Base-by-base conservation (phyloP, 2,888 invertebrate genomes). In the Scaptodrosophila latifasciaeformis region DNA sequence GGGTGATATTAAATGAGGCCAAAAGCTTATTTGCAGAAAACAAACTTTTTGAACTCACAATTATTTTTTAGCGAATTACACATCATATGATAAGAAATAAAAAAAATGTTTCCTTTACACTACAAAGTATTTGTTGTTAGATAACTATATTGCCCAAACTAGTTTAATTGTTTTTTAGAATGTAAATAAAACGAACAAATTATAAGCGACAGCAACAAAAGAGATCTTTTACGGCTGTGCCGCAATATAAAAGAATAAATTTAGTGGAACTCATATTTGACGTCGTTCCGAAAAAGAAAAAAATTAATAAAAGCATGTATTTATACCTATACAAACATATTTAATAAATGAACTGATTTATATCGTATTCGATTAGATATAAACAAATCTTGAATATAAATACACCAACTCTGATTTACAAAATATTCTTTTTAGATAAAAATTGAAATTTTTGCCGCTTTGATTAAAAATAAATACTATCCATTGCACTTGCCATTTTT, bases 401-500 rank as follows among this genome's bases (percentile, higher is more conserved):
- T n/a, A n/a, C n/a, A n/a, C n/a, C n/a, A n/a, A n/a, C n/a, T n/a
- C n/a, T n/a, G n/a, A n/a, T n/a, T n/a, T n/a, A n/a, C n/a, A n/a
- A n/a, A n/a, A n/a, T n/a, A n/a, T n/a, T n/a, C n/a, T n/a, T n/a
- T n/a, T n/a, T n/a, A n/a, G n/a, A n/a, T n/a, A n/a, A n/a, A n/a
- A n/a, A n/a, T n/a, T n/a, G n/a, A n/a, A n/a, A n/a, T n/a, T n/a
- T n/a, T n/a, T n/a, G n/a, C n/a, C n/a, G n/a, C n/a, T n/a, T n/a
- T n/a, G n/a, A n/a, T n/a, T n/a, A n/a, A n/a, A n/a, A n/a, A n/a
- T n/a, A n/a, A n/a, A n/a, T n/a, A n/a, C 52, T 61, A 54, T 43
- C 49, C 68, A 75, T 69, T 70, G 67, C 81, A 75, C 81, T 78
- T 78, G 78, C 78, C 78, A 78, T 78, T 80, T 78, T 52, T 65